These are phyloP conservation scores for Callionymus lyra DNA, from an alignment of 2,113 vertebrate genomes.

Conservation along the genomic window DNA sequence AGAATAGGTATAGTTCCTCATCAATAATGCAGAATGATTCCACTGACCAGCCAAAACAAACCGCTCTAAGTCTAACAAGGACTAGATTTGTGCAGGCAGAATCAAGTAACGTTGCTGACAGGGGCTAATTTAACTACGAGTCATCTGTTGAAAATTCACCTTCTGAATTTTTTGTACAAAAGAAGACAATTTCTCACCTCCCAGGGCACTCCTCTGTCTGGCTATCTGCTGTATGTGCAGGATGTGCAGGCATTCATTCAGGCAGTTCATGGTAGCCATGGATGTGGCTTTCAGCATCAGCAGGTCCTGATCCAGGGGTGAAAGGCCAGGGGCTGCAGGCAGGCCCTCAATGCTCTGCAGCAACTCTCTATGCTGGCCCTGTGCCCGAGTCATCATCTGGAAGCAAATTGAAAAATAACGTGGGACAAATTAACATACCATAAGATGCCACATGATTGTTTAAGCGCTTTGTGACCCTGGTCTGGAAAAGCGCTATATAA, in stretches of 20 bases:
- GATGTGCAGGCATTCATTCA: conserved; percentile 95
- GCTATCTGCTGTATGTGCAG: conserved; percentile 90
- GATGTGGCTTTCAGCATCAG: conserved; percentile 97
- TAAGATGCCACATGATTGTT: too few species aligned
- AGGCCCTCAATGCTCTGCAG: conserved; percentile 90
- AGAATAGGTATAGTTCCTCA: conserved; percentile 72
- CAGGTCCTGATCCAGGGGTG: conserved; percentile 90
- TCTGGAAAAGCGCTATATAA: too few species aligned
- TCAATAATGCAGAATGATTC: conserved; percentile 94
- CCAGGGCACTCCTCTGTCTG: conserved; percentile 75
- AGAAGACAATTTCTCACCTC: conserved; percentile 59
- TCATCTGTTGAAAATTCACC: too few species aligned
- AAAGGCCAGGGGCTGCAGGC: conserved; percentile 79
- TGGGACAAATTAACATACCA: too few species aligned
- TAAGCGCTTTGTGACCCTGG: too few species aligned
- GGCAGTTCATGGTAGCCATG: conserved; percentile 95
- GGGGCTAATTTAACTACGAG: too few species aligned
- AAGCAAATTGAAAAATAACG: too few species aligned
- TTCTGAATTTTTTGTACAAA: too few species aligned
- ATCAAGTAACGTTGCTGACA: too few species aligned
- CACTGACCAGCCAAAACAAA: conserved; percentile 39
- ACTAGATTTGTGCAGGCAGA: neutral
- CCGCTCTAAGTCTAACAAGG: neutral
- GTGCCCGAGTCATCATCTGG: conserved; percentile 91
- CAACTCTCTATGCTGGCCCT: conserved; percentile 89